These are phyloP conservation scores for Tetanocera ferruginea DNA, from an alignment of 2,888 invertebrate genomes.

Conservation along the genomic window DNA sequence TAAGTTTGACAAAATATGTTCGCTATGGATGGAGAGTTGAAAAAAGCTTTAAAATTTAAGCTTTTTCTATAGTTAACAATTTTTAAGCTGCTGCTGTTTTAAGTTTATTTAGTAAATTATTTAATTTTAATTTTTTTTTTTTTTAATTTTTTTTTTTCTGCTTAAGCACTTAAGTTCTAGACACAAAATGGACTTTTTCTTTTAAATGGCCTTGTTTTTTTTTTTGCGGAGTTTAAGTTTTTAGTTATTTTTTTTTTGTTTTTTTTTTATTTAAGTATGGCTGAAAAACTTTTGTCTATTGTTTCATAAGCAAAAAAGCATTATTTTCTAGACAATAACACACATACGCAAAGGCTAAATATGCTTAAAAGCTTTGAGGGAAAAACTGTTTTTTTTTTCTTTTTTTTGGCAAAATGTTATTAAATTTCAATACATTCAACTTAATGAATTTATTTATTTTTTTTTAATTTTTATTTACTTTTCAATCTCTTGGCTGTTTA, in stretches of 20 bases:
- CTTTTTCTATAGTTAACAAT: slow-evolving; percentile 33
- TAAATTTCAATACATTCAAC: background rate
- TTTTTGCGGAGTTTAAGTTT: slow-evolving; percentile 31
- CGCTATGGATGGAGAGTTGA: slow-evolving; percentile 56
- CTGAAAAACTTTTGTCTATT: slow-evolving; percentile 34
- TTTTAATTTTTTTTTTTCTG: slow-evolving; percentile 37
- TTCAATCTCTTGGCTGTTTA: background rate
- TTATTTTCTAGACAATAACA: slow-evolving; percentile 35
- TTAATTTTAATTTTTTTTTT: slow-evolving; percentile 25
- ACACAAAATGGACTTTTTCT: slow-evolving; percentile 58
- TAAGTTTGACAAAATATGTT: slow-evolving; percentile 52
- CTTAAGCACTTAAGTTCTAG: slow-evolving; percentile 53
- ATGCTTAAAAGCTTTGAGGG: too few relatives aligned
- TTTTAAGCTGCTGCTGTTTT: slow-evolving; percentile 24
- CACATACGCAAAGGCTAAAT: slow-evolving; percentile 17
- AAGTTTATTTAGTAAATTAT: slow-evolving; percentile 38
- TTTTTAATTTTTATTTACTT: slow-evolving; percentile 25
- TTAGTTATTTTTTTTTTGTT: slow-evolving; percentile 42
- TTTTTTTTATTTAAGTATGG: slow-evolving; percentile 40
- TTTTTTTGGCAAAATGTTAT: slow-evolving; percentile 7
- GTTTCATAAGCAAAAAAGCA: slow-evolving; percentile 48
- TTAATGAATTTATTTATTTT: slow-evolving; percentile 29
- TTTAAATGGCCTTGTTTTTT: slow-evolving; percentile 32
- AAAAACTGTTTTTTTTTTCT: slow-evolving; percentile 2
- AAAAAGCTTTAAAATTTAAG: slow-evolving; percentile 49